These are phyloP conservation scores for Folsomia manolachei DNA, from an alignment of 2,888 invertebrate species.

Conservation along the genomic window DNA sequence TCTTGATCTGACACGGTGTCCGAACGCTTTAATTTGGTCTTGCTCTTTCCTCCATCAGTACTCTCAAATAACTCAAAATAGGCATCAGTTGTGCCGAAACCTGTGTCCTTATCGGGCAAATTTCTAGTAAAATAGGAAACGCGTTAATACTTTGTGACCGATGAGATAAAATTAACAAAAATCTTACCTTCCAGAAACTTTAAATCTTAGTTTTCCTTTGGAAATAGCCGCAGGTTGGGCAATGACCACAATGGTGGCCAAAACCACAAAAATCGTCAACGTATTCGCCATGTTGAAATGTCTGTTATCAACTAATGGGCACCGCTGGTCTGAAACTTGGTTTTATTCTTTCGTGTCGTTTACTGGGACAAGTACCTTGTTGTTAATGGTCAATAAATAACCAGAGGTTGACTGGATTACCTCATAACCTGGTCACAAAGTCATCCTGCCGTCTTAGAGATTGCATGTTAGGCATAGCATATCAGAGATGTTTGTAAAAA, in stretches of 20 bases:
- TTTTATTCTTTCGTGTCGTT: not conserved
- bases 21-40: slow-evolving; percentile 20
- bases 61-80: slow-evolving; percentile 29
- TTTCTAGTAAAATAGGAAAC: slow-evolving; percentile 10
- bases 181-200: slow-evolving; percentile 29
- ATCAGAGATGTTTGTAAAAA: too few species aligned
- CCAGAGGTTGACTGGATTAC: too few species aligned
- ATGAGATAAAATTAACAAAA: slow-evolving; percentile 5
- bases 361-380: too few species aligned
- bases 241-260: not conserved
- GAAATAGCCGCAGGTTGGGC: slow-evolving; percentile 17
- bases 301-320: not conserved
- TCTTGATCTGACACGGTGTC: slow-evolving; percentile 31
- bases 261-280: not conserved
- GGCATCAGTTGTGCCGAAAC: slow-evolving; percentile 31
- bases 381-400: too few species aligned
- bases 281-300: not conserved
- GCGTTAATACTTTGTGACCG: too few species aligned
- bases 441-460: too few species aligned
- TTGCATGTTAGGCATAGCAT: too few species aligned
- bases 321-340: not conserved
- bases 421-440: too few species aligned
- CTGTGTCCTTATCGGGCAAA: slow-evolving; percentile 26
- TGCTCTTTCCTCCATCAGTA: slow-evolving; percentile 27
- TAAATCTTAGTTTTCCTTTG: slow-evolving; percentile 33